Conservation (phyloP, 2,797 vertebrate species). For the Eurystomus glaucurus region DNA sequence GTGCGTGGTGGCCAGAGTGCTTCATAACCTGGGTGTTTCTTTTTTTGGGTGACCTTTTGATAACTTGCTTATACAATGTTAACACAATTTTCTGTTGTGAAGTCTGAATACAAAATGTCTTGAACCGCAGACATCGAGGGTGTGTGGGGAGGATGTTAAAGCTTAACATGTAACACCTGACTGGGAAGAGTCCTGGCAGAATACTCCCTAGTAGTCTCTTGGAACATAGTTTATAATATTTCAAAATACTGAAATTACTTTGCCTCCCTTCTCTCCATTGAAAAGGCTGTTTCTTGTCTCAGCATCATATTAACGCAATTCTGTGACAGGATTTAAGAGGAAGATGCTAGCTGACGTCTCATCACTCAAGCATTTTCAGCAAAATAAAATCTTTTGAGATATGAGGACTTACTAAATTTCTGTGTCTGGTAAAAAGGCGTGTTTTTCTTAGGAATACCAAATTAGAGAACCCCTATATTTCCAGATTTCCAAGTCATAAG, state of each 20-base stretch:
- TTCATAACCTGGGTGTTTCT: background rate
- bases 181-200: constrained; percentile 2
- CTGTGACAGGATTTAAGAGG: background rate
- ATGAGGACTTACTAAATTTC: background rate
- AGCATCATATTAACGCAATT: background rate
- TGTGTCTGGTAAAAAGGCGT: background rate
- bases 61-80: background rate
- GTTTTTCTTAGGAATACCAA: background rate
- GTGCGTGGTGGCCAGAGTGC: background rate
- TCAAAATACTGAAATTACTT: background rate
- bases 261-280: background rate
- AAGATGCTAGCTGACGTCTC: background rate
- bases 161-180: constrained; percentile 31
- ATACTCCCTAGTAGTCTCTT: background rate
- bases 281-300: constrained; percentile 36
- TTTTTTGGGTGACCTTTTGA: background rate
- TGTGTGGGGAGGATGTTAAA: background rate
- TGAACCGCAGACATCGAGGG: background rate
- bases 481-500: background rate
- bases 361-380: background rate
- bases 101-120: background rate
- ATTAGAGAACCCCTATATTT: background rate
- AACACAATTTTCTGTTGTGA: background rate
- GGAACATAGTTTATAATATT: constrained; percentile 13
- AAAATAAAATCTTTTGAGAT: background rate